Base-by-base conservation (phyloP, 2,888 invertebrate genomes). In the Mongoloraphidia duomilia region DNA sequence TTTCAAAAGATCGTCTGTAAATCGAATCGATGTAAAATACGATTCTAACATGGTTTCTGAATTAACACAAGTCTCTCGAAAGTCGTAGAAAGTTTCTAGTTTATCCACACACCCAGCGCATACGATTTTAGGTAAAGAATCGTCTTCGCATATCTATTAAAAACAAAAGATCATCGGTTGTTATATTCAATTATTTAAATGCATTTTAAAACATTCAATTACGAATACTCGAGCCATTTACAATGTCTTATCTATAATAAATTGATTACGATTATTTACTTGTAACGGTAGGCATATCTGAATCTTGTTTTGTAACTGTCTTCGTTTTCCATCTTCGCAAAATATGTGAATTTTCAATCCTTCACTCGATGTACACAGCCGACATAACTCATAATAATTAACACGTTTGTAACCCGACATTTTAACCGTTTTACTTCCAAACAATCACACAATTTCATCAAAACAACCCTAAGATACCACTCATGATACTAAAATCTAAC, bases 361-460 rank as follows among this genome's bases (percentile, higher is more conserved):
- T 59, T 79, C 76, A 59, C 77, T 80, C 54, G 76, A 76, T 14
- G 80, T 80, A 63, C 82, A 82, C 53, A 82, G 67, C 57, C 82
- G 74, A 61, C 82, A 82, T 58, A 82, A 66, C 66, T 82, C 82
- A 63, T 79, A 80, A 63, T 79, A 82, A 65, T 79, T 80, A 38
- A 82, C 82, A 59, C 79, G 75, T 58, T 78, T 76, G 64, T 81
- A 80, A 60, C 77, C 80, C 55, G 80, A 73, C 80, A 80, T 80
- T 60, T 55, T 26, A 26, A 6, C 26, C 26, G 26, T 26, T 57
- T 17, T 2, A 35, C 36, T 45, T 45, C 13, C 9, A 9, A 39
- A 39, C 17, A 39, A 39, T 1, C 9, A 9, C 40, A 39, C 26
- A 26, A 3, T 26, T 26, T 26, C 26, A 26, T 26, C 26, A 26